A percentile compares a stretch with the other conserved stretches of the same genome.
These are phyloP conservation scores for Microtus agrestis DNA, from an alignment of 2,797 vertebrate species.

Conservation along the genomic window DNA sequence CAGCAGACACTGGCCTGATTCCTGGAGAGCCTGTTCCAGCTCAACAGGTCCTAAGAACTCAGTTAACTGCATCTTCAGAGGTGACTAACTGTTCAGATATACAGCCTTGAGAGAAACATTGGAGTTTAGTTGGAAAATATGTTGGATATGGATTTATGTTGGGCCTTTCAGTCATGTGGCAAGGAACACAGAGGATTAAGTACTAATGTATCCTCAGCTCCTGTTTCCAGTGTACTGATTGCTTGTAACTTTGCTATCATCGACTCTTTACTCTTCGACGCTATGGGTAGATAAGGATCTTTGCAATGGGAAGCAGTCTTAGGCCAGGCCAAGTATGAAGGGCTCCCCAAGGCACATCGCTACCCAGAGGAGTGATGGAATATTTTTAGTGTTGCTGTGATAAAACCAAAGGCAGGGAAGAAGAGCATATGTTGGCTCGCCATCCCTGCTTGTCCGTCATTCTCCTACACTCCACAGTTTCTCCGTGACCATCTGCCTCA, in stretches of 20 bases:
- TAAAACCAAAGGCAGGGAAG: too few species aligned
- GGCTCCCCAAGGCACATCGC: fast-evolving
- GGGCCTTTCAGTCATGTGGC: not conserved
- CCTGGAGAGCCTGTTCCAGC: too few species aligned
- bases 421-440: not conserved
- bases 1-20: not conserved
- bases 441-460: not conserved
- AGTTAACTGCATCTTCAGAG: not conserved
- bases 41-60: not conserved
- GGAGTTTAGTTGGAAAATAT: not conserved
- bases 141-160: not conserved
- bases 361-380: not conserved
- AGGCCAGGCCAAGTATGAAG: not conserved
- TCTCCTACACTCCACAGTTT: not conserved
- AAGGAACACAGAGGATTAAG: fast-evolving
- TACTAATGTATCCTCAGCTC: fast-evolving
- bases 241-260: not conserved
- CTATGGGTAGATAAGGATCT: not conserved
- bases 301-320: not conserved
- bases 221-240: not conserved
- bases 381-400: not conserved
- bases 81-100: not conserved
- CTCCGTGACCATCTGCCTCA: not conserved
- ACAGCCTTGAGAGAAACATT: not conserved
- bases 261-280: not conserved